Evolutionary conservation across 2,113 vertebrate genomes (phyloP), one percentile per base, ranked within the genome.

Genomic region (Bucco capensis): DNA sequence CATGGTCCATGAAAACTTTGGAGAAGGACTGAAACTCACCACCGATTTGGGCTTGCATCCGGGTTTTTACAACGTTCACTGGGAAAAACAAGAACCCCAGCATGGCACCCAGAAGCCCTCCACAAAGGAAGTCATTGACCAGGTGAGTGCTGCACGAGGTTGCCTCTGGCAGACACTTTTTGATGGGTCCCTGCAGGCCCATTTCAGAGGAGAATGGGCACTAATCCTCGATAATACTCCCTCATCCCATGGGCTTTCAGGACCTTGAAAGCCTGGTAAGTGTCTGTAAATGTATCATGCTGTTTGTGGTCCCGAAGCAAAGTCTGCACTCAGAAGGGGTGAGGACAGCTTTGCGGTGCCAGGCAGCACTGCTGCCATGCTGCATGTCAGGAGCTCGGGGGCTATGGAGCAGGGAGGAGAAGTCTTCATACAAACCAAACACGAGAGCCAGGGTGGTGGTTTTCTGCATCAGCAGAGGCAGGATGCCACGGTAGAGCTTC

Each of bases 341-440:
- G 57, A 99, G 96, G 40, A 98, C 25, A 7, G 99, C 99, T 93
- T 99, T 0, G 98, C 97, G 8, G 98, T 98, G 73, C 99, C 99
- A 1, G 99, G 98, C 30, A 99, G 96, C 10, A 98, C 97, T 0
- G 99, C 99, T 3, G 99, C 98, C 83, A 98, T 93, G 74, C 98
- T 98, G 12, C 98, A 94, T 1, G 98, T 98, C 16, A 97, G 82
- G 61, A 98, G 96, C 77, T 98, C 98, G 0, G 99, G 98, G 7
- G 96, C 95, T 97, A 5, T 96, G 95, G 38, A 99, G 98, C 71
- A 99, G 89, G 50, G 97, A 96, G 6, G 98, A 99, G 84, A 99
- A 98, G 94, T 99, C 99, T 91, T 99, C 98, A 1, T 99, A 99
- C 31, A 99, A 93, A 54, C 99, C 99, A 49, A 99, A 99, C 99